Percentiles rank a stretch among this genome's conserved stretches.
Evolutionary conservation across 2,797 vertebrate genomes (phyloP).

Genomic region (Cyclopterus lumpus): DNA sequence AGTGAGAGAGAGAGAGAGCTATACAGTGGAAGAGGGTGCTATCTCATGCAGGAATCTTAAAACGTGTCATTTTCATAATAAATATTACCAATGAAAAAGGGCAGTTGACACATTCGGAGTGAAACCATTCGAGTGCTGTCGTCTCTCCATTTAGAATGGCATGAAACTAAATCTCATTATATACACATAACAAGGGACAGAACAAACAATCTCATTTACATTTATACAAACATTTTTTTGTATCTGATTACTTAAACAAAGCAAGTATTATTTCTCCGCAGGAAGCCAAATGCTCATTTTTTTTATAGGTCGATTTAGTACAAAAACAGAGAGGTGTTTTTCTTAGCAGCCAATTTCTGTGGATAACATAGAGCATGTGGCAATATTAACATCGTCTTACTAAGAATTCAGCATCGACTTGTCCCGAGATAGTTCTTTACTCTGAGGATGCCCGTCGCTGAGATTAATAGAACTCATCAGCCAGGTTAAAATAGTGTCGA

Average conservation of each 20-base stretch:
- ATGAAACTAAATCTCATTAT: conserved; percentile 37
- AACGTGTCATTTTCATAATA: conserved; percentile 6
- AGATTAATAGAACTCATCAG: conserved; percentile 57
- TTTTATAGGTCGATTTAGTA: conserved; percentile 25
- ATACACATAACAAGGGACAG: conserved; percentile 28
- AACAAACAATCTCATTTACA: conserved; percentile 74
- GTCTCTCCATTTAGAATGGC: not conserved
- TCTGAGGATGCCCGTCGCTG: not conserved
- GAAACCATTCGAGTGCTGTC: not conserved
- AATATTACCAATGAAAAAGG: not conserved
- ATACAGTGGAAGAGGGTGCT: not conserved
- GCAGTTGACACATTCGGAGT: not conserved
- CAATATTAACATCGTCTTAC: conserved; percentile 24
- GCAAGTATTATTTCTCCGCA: conserved; percentile 53
- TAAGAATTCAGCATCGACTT: conserved; percentile 17
- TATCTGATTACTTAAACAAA: conserved; percentile 69
- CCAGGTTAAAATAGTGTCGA: conserved; percentile 54
- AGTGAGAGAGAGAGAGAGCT: not conserved
- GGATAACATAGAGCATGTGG: not conserved
- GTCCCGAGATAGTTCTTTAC: not conserved
- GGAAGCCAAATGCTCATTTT: conserved; percentile 58
- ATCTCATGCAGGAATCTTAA: conserved; percentile 23
- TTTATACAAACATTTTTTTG: conserved; percentile 69
- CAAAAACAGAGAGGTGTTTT: conserved; percentile 48
- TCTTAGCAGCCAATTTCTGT: conserved; percentile 34